phyloP scores from a whole-genome alignment of 2,113 vertebrate genomes.

The Percina caprodes region DNA sequence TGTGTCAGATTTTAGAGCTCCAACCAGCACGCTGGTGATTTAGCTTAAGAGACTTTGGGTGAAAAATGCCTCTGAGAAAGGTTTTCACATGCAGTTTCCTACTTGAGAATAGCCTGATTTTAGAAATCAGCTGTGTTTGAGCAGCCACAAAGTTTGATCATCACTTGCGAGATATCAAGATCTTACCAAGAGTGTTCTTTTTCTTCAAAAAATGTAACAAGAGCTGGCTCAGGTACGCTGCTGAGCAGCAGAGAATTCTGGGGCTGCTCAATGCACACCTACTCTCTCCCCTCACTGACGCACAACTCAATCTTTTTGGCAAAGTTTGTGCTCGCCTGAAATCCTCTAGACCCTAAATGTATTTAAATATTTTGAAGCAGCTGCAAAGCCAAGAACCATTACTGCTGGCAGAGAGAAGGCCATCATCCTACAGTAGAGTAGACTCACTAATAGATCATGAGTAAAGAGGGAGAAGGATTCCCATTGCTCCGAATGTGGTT shows the following conservation, averaged over 20 bases:
- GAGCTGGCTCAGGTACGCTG: constrained; percentile 19
- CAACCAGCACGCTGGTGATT: neutral
- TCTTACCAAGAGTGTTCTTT: neutral
- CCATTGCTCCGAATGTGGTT: constrained; percentile 33
- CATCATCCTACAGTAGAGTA: constrained; percentile 51
- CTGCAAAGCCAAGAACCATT: constrained; percentile 63
- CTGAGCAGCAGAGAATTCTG: constrained; percentile 31
- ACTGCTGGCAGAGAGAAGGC: constrained; percentile 57
- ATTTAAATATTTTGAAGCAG: constrained; percentile 36
- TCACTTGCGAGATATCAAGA: constrained; percentile 1
- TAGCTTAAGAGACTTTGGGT: neutral
- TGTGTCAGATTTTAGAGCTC: constrained; percentile 15
- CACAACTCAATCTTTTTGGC: constrained; percentile 51
- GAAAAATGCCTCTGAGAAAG: constrained; percentile 8
- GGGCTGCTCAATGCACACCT: constrained; percentile 54
- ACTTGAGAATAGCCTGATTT: neutral
- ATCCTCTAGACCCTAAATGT: constrained; percentile 59
- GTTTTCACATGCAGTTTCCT: constrained; percentile 5
- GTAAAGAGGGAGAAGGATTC: constrained; percentile 33
- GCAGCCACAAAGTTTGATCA: neutral
- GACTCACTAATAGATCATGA: constrained; percentile 56
- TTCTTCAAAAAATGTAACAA: constrained; percentile 5
- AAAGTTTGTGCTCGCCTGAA: constrained; percentile 32
- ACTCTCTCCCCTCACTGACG: constrained; percentile 21
- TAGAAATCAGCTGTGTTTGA: constrained; percentile 21